Evolutionary conservation across 2,888 invertebrate genomes (phyloP).

Genomic region (Dendrolimus pini): DNA sequence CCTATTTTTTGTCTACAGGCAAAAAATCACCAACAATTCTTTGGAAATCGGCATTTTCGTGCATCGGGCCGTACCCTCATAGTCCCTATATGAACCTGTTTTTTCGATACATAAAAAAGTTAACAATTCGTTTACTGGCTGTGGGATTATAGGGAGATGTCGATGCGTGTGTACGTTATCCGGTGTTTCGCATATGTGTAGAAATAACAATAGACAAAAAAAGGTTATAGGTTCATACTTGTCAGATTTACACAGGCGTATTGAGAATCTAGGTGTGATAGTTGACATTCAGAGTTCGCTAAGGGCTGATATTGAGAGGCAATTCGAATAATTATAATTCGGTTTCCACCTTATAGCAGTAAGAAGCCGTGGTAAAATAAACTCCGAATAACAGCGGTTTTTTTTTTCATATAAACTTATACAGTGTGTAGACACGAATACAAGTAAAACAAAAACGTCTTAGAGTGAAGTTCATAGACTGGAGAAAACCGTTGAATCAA

Average conservation of each 20-base stretch:
- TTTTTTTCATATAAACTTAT: too few relatives aligned
- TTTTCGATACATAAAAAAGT: slow-evolving; percentile 55
- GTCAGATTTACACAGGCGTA: neutral
- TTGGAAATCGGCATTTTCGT: slow-evolving; percentile 47
- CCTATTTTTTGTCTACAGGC: slow-evolving; percentile 43
- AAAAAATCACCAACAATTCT: slow-evolving; percentile 56
- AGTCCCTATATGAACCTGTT: slow-evolving; percentile 33
- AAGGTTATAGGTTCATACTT: neutral
- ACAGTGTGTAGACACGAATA: too few relatives aligned
- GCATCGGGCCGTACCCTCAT: slow-evolving; percentile 29
- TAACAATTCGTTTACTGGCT: slow-evolving; percentile 47
- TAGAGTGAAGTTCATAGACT: too few relatives aligned
- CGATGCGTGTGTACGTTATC: slow-evolving; percentile 22
- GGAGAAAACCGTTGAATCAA: too few relatives aligned
- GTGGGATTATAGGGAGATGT: slow-evolving; percentile 17
- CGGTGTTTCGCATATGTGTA: slow-evolving; percentile 21
- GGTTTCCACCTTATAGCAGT: too few relatives aligned
- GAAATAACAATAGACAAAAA: neutral
- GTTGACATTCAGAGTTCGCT: neutral
- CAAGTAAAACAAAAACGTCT: too few relatives aligned
- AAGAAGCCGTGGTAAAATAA: too few relatives aligned
- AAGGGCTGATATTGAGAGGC: neutral
- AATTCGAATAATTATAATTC: too few relatives aligned
- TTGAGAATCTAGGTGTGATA: neutral
- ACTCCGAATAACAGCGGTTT: too few relatives aligned